phyloP scores from a whole-genome alignment of 2,797 vertebrate species.

The Danio kyathit region DNA sequence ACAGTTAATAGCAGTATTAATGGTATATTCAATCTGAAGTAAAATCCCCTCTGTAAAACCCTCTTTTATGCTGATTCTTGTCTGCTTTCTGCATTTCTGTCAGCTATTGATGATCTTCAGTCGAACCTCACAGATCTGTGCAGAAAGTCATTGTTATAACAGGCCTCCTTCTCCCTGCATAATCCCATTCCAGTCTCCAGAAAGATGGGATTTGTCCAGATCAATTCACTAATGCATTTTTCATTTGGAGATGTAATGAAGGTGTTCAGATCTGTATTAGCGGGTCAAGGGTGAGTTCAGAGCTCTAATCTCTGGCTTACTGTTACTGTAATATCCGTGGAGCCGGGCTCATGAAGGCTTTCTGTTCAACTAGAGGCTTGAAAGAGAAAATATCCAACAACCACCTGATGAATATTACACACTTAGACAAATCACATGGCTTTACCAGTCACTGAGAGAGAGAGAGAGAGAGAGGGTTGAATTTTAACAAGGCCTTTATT shows the following conservation, averaged over 20 bases:
- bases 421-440: no score
- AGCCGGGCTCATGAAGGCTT: background rate
- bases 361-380: slow-evolving; percentile 34
- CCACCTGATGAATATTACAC: no score
- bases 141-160: background rate
- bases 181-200: slow-evolving; percentile 70
- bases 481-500: no score
- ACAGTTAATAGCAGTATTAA: no score
- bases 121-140: slow-evolving; percentile 17
- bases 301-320: slow-evolving; percentile 71
- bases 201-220: slow-evolving; percentile 75
- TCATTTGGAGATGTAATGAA: slow-evolving; percentile 77
- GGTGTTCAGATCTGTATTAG: slow-evolving; percentile 77
- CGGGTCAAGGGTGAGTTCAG: slow-evolving; percentile 76
- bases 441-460: no score
- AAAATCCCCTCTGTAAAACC: no score
- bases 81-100: background rate
- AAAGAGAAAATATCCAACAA: no score
- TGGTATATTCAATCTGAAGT: no score
- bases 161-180: slow-evolving; percentile 25
- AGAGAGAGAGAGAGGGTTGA: no score
- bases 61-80: background rate
- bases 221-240: slow-evolving; percentile 77
- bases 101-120: slow-evolving; percentile 26
- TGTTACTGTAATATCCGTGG: slow-evolving; percentile 55